Evolutionary conservation across 2,113 vertebrate genomes (phyloP), one percentile per base, ranked within the genome.

Genomic region (Nothobranchius kuhntae): DNA sequence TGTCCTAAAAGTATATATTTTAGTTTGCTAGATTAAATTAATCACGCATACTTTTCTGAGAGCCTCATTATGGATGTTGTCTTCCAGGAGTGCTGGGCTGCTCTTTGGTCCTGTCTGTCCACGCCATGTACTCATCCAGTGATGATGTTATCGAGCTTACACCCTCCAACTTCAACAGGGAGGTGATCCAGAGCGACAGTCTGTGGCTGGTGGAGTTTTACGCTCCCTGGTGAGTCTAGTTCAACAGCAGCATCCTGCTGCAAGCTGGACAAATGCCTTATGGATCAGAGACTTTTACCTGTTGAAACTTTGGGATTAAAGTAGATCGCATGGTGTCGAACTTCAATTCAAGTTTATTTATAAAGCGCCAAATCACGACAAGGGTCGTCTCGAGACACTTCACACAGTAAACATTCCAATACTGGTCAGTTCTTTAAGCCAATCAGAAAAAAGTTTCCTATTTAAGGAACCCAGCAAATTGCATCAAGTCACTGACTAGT

Each of bases 121-220:
- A 88, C 0, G 82, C 93, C 44, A 81, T 99, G 0, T 99, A 99
- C 87, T 96, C 97, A 0, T 65, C 95, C 30, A 91, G 91, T 24
- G 96, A 98, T 65, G 96, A 99, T 86, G 97, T 99, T 36, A 82
- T 98, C 14, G 95, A 96, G 63, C 92, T 99, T 47, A 98, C 89
- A 1, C 89, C 96, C 2, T 90, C 94, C 53, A 99, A 98, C 89
- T 99, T 99, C 90, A 95, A 99, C 90, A 91, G 66, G 58, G 96
- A 99, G 87, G 97, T 99, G 73, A 87, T 98, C 80, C 95, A 99
- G 62, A 98, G 98, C 0, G 93, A 97, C 42, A 93, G 90, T 56
- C 82, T 99, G 73, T 99, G 98, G 97, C 95, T 99, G 0, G 82
- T 99, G 17, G 96, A 98, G 88, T 98, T 99, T 86, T 99, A 96